Evolutionary conservation across 2,888 invertebrate genomes (phyloP).

Genomic region (Allophyes oxyacanthae): DNA sequence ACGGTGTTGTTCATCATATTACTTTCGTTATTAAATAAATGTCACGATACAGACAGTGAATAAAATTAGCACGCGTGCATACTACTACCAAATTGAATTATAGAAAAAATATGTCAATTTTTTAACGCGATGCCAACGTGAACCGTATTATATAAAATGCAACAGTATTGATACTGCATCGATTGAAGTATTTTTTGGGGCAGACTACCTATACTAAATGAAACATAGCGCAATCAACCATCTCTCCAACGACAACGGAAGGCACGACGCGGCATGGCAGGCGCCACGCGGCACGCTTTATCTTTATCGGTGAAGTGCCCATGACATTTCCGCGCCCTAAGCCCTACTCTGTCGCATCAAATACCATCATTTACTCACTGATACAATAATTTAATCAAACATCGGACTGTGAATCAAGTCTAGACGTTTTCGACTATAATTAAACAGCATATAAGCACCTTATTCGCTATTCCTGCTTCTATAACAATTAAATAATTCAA

Average conservation of each 20-base stretch:
- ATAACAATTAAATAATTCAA: too few species aligned
- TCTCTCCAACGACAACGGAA: slow-evolving; percentile 8
- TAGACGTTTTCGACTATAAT: background rate
- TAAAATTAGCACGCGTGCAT: too few species aligned
- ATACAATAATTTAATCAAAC: slow-evolving; percentile 53
- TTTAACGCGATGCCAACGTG: too few species aligned
- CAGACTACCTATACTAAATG: slow-evolving; percentile 27
- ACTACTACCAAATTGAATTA: too few species aligned
- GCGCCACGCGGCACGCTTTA: slow-evolving; percentile 59
- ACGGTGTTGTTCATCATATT: too few species aligned
- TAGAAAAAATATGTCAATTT: too few species aligned
- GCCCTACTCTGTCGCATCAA: slow-evolving; percentile 59
- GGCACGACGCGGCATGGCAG: slow-evolving; percentile 32
- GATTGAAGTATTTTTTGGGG: too few species aligned
- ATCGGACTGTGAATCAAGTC: slow-evolving; percentile 36
- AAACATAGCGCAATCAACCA: slow-evolving; percentile 20
- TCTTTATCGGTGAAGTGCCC: slow-evolving; percentile 74
- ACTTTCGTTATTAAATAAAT: too few species aligned
- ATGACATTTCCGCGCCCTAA: slow-evolving; percentile 81
- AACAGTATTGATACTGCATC: too few species aligned
- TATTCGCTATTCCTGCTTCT: too few species aligned
- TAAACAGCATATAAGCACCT: background rate
- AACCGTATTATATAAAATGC: too few species aligned
- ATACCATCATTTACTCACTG: slow-evolving; percentile 62
- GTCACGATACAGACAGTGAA: too few species aligned